These are phyloP conservation scores for Heliconius eleuchia DNA, from an alignment of 1,140 invertebrate genomes.

Conservation along the genomic window DNA sequence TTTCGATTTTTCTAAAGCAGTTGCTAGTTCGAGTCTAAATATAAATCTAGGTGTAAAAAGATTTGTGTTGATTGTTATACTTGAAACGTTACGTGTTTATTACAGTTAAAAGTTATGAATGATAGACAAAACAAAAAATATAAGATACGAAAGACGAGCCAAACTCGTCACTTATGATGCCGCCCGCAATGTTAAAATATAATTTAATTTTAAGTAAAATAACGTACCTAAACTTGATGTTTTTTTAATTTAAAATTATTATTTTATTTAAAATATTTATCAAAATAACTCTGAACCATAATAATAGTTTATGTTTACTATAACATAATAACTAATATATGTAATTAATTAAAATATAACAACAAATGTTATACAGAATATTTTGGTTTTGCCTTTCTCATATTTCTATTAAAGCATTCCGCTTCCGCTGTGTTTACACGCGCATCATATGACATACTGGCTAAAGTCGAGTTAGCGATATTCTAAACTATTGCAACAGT, in stretches of 20 bases:
- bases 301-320: too few species aligned
- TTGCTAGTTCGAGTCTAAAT: neutral
- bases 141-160: conserved; percentile 18
- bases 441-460: conserved; percentile 27
- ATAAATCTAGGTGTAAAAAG: too few species aligned
- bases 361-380: neutral
- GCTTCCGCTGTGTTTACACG: conserved; percentile 21
- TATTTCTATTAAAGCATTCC: neutral
- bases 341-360: too few species aligned
- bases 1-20: neutral
- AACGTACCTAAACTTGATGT: too few species aligned
- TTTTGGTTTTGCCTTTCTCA: neutral
- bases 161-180: neutral
- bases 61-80: neutral
- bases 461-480: conserved; percentile 18
- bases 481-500: conserved; percentile 28
- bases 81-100: neutral
- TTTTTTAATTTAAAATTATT: too few species aligned
- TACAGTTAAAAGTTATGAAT: neutral
- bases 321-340: too few species aligned
- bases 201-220: neutral
- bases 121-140: neutral
- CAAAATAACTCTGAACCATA: too few species aligned
- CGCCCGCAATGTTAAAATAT: neutral
- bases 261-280: too few species aligned